Evolutionary conservation across 2,888 invertebrate genomes (phyloP), one percentile per base, ranked within the genome.

Genomic region (Stomorhina lunata): DNA sequence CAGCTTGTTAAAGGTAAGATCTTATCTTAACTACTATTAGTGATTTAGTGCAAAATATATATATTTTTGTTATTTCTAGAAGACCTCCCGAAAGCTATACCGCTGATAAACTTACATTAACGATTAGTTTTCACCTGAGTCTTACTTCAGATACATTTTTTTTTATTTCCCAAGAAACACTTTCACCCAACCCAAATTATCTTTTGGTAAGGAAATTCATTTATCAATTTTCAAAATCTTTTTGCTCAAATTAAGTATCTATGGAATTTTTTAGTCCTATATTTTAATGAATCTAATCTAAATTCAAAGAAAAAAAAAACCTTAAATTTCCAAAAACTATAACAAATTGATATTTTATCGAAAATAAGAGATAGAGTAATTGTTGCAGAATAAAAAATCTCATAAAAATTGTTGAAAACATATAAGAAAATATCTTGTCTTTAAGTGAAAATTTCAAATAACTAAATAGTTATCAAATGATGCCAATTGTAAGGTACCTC

Each of bases 391-490:
- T 9, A 10, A 9, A 50, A 43, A 29, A 53, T 53, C 7, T 27
- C n/a, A 43, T 25, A 63, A 37, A 37, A 45, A 12, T n/a, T 15
- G n/a, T 66, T n/a, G 29, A n/a, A 55, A 10, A 22, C 25, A 12
- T 29, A 63, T 43, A 32, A 57, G 20, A 59, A 15, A 53, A 3
- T 37, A 55, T 34, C 10, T 15, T 10, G 43, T 15, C n/a, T n/a
- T n/a, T n/a, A n/a, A 57, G 17, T 10, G 63, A 61, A 17, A 22
- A 25, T 45, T 29, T 20, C 3, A 57, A 65, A 80, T 50, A 43
- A 50, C 20, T 81, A 72, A 82, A 82, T 82, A 15, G 71, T 71
- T 79, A 82, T 82, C 79, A 82, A 82, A 76, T 82, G 79, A 82
- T 66, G 75, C 15, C 81, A 71, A 72, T 77, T 81, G 76, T 77